Evolutionary conservation across 92 coral and sea anemone genomes (phyloP), one percentile per base, ranked within the genome.

Genomic region (Nematostella vectensis): DNA sequence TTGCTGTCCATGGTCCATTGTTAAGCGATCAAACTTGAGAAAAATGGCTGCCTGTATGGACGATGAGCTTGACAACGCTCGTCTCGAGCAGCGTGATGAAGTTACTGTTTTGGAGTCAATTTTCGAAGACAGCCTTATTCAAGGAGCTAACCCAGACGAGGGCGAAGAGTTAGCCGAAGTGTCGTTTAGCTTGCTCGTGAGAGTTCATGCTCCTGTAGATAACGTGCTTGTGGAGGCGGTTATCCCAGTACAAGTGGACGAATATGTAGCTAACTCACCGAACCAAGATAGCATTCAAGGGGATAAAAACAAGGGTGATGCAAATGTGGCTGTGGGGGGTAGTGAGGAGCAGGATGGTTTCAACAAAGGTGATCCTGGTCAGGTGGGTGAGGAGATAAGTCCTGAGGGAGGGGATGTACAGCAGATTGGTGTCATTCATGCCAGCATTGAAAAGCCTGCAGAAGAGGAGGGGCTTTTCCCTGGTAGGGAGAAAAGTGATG

Each of bases 21-120:
- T n/a, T n/a, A n/a, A n/a, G n/a, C 11, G n/a, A n/a, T n/a, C n/a
- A n/a, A n/a, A n/a, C n/a, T n/a, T n/a, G n/a, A n/a, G n/a, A n/a
- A 31, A 23, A 3, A 78, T 78, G 85, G 87, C 87, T 9, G 72
- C 37, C 25, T 77, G 72, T 37, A 47, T 72, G 62, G 81, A 77
- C 25, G 30, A 58, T 37, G 40, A 60, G 17, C 64, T 63, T 48
- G 59, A 59, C 4, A 56, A 50, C 54, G 24, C 62, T 10, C 39
- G 65, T 18, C 55, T 42, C 24, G 98, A 91, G 68, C 98, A 91
- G 36, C 67, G 50, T 29, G 95, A 91, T 45, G 98, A 91, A 63
- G 26, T 91, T 0, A 69, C 71, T 0, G 91, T 76, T 23, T 79
- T 91, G 19, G 75, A 76, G 61, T 75, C 98, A n/a, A 91, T 91